A percentile compares a stretch with the other conserved stretches of the same genome.
Conservation (phyloP, 1,140 invertebrate genomes). For the Maconellicoccus hirsutus region DNA sequence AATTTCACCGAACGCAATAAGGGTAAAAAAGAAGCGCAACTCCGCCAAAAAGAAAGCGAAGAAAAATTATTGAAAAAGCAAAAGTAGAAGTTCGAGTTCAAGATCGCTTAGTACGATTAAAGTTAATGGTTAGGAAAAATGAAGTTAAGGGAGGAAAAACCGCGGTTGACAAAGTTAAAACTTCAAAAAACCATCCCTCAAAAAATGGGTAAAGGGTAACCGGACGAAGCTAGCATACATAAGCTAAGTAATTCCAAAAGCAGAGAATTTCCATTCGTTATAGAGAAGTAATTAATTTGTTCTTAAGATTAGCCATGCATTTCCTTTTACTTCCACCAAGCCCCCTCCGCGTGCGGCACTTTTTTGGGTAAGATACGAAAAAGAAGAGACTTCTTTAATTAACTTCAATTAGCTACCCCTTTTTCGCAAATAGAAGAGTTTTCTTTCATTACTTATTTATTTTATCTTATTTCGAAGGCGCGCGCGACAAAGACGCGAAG, state of each 20-base stretch:
- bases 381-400: slow-evolving; percentile 20
- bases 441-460: slow-evolving; percentile 23
- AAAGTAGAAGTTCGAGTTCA: background rate
- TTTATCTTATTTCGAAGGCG: slow-evolving; percentile 16
- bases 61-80: slow-evolving; percentile 9
- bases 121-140: slow-evolving; percentile 17
- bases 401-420: slow-evolving; percentile 20
- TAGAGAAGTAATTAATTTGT: slow-evolving; percentile 22
- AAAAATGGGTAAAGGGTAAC: slow-evolving; percentile 14
- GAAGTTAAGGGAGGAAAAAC: slow-evolving; percentile 15
- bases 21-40: background rate
- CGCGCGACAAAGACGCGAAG: background rate
- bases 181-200: slow-evolving; percentile 15
- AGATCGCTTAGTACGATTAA: slow-evolving; percentile 17
- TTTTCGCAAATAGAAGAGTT: slow-evolving; percentile 14
- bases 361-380: background rate
- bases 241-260: slow-evolving; percentile 17
- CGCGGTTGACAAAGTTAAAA: slow-evolving; percentile 18
- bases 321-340: slow-evolving; percentile 1
- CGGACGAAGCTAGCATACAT: slow-evolving; percentile 20
- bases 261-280: slow-evolving; percentile 17
- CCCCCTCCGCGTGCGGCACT: background rate
- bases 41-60: background rate
- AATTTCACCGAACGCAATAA: background rate
- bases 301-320: slow-evolving; percentile 22